Conservation (phyloP, 2,113 vertebrate species). For the Delphinapterus leucas region DNA sequence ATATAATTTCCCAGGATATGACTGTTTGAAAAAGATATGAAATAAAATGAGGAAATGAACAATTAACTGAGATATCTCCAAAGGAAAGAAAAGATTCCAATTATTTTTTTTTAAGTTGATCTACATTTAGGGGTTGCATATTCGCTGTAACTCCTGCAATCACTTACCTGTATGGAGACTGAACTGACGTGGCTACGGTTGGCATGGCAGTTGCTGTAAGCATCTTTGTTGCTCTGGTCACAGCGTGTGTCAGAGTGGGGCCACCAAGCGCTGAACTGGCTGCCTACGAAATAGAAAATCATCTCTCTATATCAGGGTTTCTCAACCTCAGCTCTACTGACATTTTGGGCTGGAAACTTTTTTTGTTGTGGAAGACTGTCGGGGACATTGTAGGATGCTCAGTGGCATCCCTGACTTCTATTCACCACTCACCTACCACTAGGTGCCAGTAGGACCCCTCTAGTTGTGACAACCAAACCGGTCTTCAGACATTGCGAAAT, state of each 20-base stretch:
- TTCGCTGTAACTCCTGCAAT: not conserved
- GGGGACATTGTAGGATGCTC: not conserved
- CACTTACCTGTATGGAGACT: conserved; percentile 96
- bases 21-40: not conserved
- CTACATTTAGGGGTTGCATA: accelerated
- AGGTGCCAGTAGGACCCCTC: not conserved
- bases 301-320: not conserved
- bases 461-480: not conserved
- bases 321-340: not conserved
- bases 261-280: conserved; percentile 97
- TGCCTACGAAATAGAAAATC: conserved; percentile 83
- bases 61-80: not conserved
- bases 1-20: not conserved
- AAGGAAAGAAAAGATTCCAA: not conserved
- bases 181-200: conserved; percentile 97
- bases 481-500: not conserved
- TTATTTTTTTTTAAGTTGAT: not conserved
- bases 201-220: conserved; percentile 99
- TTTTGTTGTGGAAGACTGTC: not conserved
- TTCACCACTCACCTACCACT: not conserved
- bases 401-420: not conserved
- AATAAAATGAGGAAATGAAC: not conserved
- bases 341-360: not conserved
- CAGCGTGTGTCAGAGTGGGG: conserved; percentile 96
- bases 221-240: conserved; percentile 99